Conservation (phyloP, 2,888 invertebrate genomes). For the Alentia gelatinosa region DNA sequence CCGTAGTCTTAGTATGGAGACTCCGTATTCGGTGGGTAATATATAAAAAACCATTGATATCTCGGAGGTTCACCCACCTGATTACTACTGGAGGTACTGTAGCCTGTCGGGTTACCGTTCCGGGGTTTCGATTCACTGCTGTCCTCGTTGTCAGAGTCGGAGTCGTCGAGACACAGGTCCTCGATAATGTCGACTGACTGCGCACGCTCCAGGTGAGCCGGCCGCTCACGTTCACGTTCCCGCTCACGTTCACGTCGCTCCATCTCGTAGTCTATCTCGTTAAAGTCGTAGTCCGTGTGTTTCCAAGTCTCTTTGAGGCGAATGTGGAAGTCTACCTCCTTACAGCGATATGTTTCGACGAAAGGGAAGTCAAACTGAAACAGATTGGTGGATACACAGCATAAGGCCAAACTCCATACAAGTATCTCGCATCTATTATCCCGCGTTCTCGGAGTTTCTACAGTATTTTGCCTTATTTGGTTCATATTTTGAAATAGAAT, state of each 20-base stretch:
- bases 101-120: background rate
- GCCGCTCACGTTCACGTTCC: background rate
- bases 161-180: constrained; percentile 49
- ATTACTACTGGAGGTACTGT: constrained; percentile 2
- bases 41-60: too few species aligned
- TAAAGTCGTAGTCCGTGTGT: constrained; percentile 73
- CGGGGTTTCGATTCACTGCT: background rate
- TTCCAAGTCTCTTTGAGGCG: constrained; percentile 74
- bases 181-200: constrained; percentile 50
- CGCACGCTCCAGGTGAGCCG: background rate
- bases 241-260: background rate
- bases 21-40: too few species aligned
- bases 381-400: too few species aligned
- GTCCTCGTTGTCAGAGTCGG: background rate
- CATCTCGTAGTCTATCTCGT: constrained; percentile 76
- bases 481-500: too few species aligned
- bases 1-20: too few species aligned
- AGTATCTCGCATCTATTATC: too few species aligned
- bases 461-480: too few species aligned
- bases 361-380: constrained; percentile 79
- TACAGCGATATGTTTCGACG: constrained; percentile 72
- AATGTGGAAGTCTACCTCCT: constrained; percentile 74
- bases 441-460: too few species aligned
- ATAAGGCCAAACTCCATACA: too few species aligned
- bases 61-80: background rate